phyloP scores from a whole-genome alignment of 2,797 vertebrate species.

The Molossus alvarezi region DNA sequence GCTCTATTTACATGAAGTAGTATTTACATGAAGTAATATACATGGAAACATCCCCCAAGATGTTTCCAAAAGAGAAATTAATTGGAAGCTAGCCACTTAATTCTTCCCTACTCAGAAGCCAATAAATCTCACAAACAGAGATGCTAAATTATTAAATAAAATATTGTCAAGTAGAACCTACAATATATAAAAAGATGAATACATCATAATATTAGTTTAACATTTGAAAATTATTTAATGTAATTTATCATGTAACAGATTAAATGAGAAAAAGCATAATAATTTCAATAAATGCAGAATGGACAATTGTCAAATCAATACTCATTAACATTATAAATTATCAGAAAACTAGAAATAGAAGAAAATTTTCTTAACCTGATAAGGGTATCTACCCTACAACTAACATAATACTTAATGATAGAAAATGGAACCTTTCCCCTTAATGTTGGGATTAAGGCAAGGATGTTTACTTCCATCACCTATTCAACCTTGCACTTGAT shows the following conservation, averaged over 20 bases:
- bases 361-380: background rate
- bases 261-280: constrained; percentile 22
- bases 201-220: constrained; percentile 31
- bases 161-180: constrained; percentile 40
- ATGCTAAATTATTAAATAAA: constrained; percentile 24
- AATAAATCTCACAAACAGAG: background rate
- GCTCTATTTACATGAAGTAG: background rate
- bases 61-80: background rate
- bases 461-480: background rate
- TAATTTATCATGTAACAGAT: background rate
- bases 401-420: background rate
- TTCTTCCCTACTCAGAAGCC: background rate
- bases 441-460: background rate
- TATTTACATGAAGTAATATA: too few relatives aligned
- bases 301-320: constrained; percentile 13
- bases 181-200: background rate
- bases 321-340: constrained; percentile 27
- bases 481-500: background rate
- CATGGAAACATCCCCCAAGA: background rate
- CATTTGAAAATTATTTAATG: background rate
- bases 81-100: background rate
- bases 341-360: constrained; percentile 52
- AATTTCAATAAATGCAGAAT: background rate
- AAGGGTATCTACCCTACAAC: background rate
- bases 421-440: background rate